Base-by-base conservation (phyloP, 2,113 vertebrate genomes). In the Lucifuga dentata region DNA sequence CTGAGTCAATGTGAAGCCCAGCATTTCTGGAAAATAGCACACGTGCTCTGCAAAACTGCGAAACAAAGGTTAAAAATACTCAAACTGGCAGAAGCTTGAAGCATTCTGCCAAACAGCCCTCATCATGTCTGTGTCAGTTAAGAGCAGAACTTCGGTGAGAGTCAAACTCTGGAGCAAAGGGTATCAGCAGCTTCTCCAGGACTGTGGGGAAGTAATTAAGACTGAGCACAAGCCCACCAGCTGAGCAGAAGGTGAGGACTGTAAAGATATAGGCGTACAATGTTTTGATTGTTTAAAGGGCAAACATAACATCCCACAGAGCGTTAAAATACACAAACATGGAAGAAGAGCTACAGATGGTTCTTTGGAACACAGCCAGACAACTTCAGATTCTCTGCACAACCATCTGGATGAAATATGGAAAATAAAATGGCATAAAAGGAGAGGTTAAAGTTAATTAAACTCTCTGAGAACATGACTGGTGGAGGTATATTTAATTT, bases 11-110 rank as follows among this genome's bases (percentile, higher is more conserved):
- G 67, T 21, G 57, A 56, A 43, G 65, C 20, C n/a, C n/a, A n/a
- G n/a, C n/a, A n/a, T n/a, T n/a, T n/a, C n/a, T n/a, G n/a, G 26
- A 7, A 29, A 5, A 15, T 20, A 45, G 45, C 44, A 29, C 9
- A 1, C n/a, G 32, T 26, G 32, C 36, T 60, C 40, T 11, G 53
- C 20, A 59, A 49, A 50, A 64, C 50, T 62, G 13, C n/a, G 19
- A 66, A 35, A 71, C 38, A 51, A 51, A 61, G 38, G 66, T 56
- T 24, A 56, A 60, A 68, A 73, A 55, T 43, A 2, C 36, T 73
- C 72, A 67, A 58, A 57, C 65, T 63, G 73, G 56, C 63, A 62
- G 45, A 62, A 65, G 58, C 20, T 16, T 5, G 3, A 16, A 16
- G 38, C 35, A 24, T 73, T 17, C 48, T 43, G 57, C 68, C 49